Base-by-base conservation (phyloP, 2,113 vertebrate genomes). In the Clarias magur region DNA sequence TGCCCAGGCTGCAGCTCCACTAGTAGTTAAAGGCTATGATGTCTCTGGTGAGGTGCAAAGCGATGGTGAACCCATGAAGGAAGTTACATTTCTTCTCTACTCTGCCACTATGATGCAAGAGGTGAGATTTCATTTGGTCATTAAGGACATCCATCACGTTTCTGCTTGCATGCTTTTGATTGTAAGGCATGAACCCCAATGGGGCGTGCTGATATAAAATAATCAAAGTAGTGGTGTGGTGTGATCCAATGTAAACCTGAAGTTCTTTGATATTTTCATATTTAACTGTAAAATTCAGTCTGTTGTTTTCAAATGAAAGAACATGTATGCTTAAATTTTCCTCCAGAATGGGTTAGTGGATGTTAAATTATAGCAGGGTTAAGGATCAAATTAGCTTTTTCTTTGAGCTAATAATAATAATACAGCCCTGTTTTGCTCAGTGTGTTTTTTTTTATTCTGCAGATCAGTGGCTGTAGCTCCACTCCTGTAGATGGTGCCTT, bases 61-160 rank as follows among this genome's bases (percentile, higher is more conserved):
- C 59, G 98, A 99, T 42, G 97, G 98, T 88, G 98, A 99, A 68
- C 98, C 98, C 38, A 99, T 99, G 98, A 99, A 99, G 90, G 98
- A 97, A 9, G 98, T 99, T 92, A 97, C 96, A 93, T 99, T 99
- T 88, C 96, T 99, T 0, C 96, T 99, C 60, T 99, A 97, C 88
- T 99, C 98, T 0, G 94, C 97, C 54, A 92, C 91, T 0, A 95
- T 97, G 65, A 88, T 92, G 80, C 96, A 93, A 93, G 97, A 98
- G 97, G 98, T 99, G 91, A 93, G 85, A 12, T 27, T 60, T 73
- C 3, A 76, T 0, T 48, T 78, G 57, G 7, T 78, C 48, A 48
- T 27, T 11, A 68, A 15, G 15, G 42, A 30, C 53, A 13, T 56
- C 53, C 48, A 0, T 68, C 2, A 10, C 9, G 23, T 4, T 57